Percentiles rank a stretch among this genome's conserved stretches.
Evolutionary conservation across 2,888 invertebrate species (phyloP).

Genomic region (Leucophenga montana): DNA sequence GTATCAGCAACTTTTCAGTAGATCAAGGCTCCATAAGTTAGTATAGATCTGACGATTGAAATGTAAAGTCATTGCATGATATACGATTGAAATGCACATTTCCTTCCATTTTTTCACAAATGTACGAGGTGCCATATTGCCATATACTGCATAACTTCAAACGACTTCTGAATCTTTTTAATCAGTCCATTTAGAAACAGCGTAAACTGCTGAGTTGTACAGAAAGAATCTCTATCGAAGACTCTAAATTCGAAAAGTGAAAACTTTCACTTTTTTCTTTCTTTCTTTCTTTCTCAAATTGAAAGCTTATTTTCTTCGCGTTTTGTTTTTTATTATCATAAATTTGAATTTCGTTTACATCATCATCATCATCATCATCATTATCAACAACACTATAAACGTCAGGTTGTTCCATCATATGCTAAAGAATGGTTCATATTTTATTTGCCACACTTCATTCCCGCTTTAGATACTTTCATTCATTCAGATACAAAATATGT

Average conservation of each 20-base stretch:
- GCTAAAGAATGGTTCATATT: conserved; percentile 50
- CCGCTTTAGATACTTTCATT: neutral
- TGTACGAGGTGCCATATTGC: too few species aligned
- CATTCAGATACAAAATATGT: conserved; percentile 34
- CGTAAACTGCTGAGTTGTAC: too few species aligned
- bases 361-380: conserved; percentile 50
- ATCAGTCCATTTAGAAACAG: too few species aligned
- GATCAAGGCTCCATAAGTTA: too few species aligned
- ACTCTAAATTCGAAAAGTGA: conserved; percentile 40
- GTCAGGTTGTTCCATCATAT: conserved; percentile 19
- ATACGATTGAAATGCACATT: too few species aligned
- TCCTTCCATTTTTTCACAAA: too few species aligned
- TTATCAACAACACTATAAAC: conserved; percentile 28
- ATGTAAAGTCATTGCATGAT: too few species aligned
- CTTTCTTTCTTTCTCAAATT: conserved; percentile 39
- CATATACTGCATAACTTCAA: too few species aligned
- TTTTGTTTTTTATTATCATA: conserved; percentile 54
- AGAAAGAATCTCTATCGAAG: too few species aligned
- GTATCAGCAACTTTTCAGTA: too few species aligned
- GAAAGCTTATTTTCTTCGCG: conserved; percentile 38
- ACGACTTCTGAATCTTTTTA: too few species aligned
- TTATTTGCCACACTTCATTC: conserved; percentile 39
- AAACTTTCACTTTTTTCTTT: conserved; percentile 55
- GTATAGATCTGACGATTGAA: too few species aligned
- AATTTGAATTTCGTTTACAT: conserved; percentile 60